Evolutionary conservation across 2,888 invertebrate genomes (phyloP), one percentile per base, ranked within the genome.

Genomic region (Folsomia candida): DNA sequence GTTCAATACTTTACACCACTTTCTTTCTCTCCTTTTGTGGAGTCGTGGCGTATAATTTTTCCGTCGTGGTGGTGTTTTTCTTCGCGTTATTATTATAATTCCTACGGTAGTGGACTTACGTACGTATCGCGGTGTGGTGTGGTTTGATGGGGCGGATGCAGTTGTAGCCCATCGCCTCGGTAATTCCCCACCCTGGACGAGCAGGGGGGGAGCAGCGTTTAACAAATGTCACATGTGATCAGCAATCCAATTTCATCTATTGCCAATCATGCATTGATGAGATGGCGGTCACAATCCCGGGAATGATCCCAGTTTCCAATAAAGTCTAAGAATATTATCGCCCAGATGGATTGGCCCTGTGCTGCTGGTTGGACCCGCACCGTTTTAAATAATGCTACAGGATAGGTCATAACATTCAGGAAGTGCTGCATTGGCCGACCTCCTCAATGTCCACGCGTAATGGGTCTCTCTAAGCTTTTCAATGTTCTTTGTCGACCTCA

Each of bases 201-300:
- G n/a, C n/a, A n/a, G n/a, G n/a, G n/a, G n/a, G n/a, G n/a, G 14
- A 37, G 14, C 6, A 14, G 14, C 37, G 51, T 64, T 64, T 64
- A 22, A 51, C 27, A 14, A 25, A 29, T 69, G 70, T 67, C 62
- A 58, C 58, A 57, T 60, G 22, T 51, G 65, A 69, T 72, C 70
- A 74, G 71, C 72, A 76, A 78, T 79, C 77, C 78, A 78, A 78
- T 78, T 78, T 78, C 77, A 79, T 76, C 78, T 78, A 79, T 79
- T 78, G 78, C 74, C 77, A 78, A 80, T 80, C 77, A 74, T 80
- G 79, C 77, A 78, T 78, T 80, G 79, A 80, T 80, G 79, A 80
- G 78, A 80, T 80, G 78, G 76, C 76, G 77, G 71, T 68, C 71
- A 71, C 77, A 79, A 79, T 79, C 77, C 79, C 75, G 71, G 70